These are phyloP conservation scores for Plutomurus gul DNA, from an alignment of 1,140 invertebrate species.

Conservation along the genomic window DNA sequence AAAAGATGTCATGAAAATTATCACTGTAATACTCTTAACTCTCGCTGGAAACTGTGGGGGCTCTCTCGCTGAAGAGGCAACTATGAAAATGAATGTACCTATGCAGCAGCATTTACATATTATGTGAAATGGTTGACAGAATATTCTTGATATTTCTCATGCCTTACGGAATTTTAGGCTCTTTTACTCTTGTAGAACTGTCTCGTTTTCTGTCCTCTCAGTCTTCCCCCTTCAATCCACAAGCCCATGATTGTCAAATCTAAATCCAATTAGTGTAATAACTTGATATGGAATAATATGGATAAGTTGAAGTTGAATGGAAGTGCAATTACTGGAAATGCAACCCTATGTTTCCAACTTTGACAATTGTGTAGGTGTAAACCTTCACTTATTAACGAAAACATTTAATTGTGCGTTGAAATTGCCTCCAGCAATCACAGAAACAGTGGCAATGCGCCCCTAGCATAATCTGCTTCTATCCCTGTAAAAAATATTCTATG, in stretches of 20 bases:
- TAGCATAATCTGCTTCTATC: too few species aligned
- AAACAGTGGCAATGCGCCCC: background rate
- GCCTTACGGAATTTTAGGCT: too few species aligned
- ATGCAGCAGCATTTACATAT: too few species aligned
- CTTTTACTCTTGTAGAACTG: too few species aligned
- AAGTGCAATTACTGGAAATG: background rate
- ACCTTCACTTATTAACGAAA: background rate
- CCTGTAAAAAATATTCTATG: too few species aligned
- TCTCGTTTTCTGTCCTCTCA: background rate
- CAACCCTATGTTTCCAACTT: background rate
- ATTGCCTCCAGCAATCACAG: background rate
- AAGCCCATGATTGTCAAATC: slow-evolving; percentile 10
- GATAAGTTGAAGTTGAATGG: background rate
- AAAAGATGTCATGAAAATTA: slow-evolving; percentile 41
- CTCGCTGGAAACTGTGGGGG: background rate
- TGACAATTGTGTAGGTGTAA: background rate
- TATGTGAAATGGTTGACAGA: too few species aligned
- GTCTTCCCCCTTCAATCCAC: background rate
- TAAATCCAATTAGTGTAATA: background rate
- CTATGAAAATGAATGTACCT: too few species aligned
- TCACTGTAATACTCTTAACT: slow-evolving; percentile 23
- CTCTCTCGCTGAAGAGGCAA: too few species aligned
- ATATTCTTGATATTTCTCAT: too few species aligned
- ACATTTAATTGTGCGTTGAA: background rate
- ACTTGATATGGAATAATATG: background rate